A percentile compares a stretch with the other conserved stretches of the same genome.
Conservation (phyloP, 2,113 vertebrate genomes). For the Solea solea region DNA sequence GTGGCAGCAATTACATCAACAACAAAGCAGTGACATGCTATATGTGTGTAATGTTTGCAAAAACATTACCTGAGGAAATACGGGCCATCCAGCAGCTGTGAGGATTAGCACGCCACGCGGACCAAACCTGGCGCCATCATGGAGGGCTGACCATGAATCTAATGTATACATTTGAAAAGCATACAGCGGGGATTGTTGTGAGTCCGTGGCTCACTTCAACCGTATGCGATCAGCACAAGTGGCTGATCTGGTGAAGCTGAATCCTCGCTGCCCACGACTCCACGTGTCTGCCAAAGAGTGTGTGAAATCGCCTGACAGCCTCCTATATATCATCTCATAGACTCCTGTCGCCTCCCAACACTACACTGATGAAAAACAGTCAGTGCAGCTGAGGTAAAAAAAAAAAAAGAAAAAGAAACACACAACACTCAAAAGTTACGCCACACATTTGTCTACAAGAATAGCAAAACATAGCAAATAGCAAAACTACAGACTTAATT, state of each 20-base stretch:
- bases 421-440: neutral
- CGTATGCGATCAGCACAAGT: neutral
- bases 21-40: too few species aligned
- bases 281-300: constrained; percentile 1
- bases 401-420: too few species aligned
- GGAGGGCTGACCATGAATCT: too few species aligned
- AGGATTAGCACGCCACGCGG: too few species aligned
- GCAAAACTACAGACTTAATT: constrained; percentile 2
- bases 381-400: neutral
- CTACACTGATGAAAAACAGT: neutral
- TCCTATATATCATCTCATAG: constrained; percentile 19
- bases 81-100: too few species aligned
- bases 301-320: constrained; percentile 27
- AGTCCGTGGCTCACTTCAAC: neutral
- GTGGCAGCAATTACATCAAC: too few species aligned
- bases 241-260: constrained; percentile 4
- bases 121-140: too few species aligned
- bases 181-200: neutral
- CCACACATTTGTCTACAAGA: neutral
- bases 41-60: too few species aligned
- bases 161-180: neutral
- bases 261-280: neutral
- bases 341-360: neutral
- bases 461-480: neutral
- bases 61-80: too few species aligned